Percentiles rank a stretch among this genome's conserved stretches.
Conservation (phyloP, 1,140 invertebrate species). For the Pseudobourletiella spinata region DNA sequence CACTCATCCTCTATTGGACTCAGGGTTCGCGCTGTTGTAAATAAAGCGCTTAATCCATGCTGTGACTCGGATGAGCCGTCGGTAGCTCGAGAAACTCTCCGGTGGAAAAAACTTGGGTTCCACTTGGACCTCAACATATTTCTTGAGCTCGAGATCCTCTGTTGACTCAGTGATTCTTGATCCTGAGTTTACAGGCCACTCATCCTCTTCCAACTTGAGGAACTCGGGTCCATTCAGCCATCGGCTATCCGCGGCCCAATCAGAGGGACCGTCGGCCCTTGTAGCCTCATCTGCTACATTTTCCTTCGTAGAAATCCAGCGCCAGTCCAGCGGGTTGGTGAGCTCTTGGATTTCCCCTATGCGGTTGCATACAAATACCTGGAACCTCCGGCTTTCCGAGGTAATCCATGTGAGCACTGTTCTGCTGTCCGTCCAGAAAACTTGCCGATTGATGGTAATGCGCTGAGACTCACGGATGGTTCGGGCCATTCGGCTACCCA, state of each 20-base stretch:
- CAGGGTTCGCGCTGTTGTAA: too few relatives aligned
- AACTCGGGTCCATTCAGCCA: slow-evolving; percentile 22
- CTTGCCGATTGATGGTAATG: background rate
- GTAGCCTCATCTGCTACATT: slow-evolving; percentile 27
- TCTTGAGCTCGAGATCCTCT: background rate
- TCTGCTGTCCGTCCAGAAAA: slow-evolving; percentile 27
- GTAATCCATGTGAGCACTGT: slow-evolving; percentile 28
- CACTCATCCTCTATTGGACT: too few relatives aligned
- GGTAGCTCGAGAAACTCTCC: background rate
- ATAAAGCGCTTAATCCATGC: background rate
- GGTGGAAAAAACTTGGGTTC: background rate
- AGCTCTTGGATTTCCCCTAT: slow-evolving; percentile 33
- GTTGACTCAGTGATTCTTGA: background rate
- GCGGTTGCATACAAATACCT: slow-evolving; percentile 28
- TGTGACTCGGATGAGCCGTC: slow-evolving; percentile 1
- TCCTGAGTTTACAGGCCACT: slow-evolving; percentile 10
- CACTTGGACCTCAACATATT: background rate
- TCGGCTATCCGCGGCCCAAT: background rate
- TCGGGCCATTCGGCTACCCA: slow-evolving; percentile 38
- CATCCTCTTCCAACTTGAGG: background rate
- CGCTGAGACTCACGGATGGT: slow-evolving; percentile 4
- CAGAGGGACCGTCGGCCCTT: background rate
- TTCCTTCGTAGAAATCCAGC: slow-evolving; percentile 13
- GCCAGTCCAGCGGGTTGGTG: slow-evolving; percentile 22
- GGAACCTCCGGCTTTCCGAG: slow-evolving; percentile 5